Base-by-base conservation (phyloP, 2,797 vertebrate species). In the Takifugu rubripes region DNA sequence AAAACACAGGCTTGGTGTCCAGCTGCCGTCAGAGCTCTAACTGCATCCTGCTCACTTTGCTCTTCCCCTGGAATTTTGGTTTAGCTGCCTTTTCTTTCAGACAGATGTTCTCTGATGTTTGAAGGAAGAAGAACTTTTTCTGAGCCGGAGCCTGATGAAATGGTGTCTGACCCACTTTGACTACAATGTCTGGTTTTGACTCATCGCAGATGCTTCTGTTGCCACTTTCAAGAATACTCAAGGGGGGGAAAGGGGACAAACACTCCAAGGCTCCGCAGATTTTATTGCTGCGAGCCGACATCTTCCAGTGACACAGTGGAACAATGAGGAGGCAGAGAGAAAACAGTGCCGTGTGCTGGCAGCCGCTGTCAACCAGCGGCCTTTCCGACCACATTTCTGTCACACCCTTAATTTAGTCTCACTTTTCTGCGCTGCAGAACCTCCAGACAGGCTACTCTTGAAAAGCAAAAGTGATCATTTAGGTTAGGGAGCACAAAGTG, bases 341-440 rank as follows among this genome's bases (percentile, higher is more conserved):
- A 71, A 82, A 72, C 64, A 49, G 70, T 14, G 59, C 64, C 21
- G 50, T 0, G 29, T 17, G 59, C 66, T 17, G 51, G 73, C 74
- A 65, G 73, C 17, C 49, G 60, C 64, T 66, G 75, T 79, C 73
- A 54, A 42, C 61, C 70, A 16, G 40, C 48, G 72, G 59, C 52
- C 56, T 75, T 83, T 80, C 74, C 77, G 78, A 84, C 85, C 87
- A 68, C 85, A 87, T 66, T 58, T 61, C 72, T 59, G 84, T 84
- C 87, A 87, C 87, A 77, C 87, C 85, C 87, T 81, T 56, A 25
- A 45, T 67, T 72, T 64, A 68, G 65, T 64, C 51, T 60, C 2
- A n/a, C 48, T 29, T 49, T 54, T 56, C 33, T 15, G 50, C 64
- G 63, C 58, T 25, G 49, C 36, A 48, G 74, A 21, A 21, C 67